Conservation (phyloP, 2,797 vertebrate species). For the Lagocephalus sceleratus region DNA sequence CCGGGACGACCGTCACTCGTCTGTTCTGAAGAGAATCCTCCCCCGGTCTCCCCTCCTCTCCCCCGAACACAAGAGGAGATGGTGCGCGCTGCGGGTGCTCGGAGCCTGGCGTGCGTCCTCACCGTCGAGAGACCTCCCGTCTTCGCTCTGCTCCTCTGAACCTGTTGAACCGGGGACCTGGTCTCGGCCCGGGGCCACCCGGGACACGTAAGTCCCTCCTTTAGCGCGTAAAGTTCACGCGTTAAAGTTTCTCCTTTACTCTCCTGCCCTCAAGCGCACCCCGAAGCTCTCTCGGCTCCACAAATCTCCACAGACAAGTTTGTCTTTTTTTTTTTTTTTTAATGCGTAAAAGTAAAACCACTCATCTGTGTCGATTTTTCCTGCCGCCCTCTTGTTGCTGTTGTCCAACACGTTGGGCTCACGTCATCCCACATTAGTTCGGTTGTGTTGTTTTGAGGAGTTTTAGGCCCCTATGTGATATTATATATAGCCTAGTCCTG, state of each 20-base stretch:
- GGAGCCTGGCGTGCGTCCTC: conserved; percentile 70
- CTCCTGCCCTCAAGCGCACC: too few relatives aligned
- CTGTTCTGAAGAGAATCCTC: conserved; percentile 62
- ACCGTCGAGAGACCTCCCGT: conserved; percentile 68
- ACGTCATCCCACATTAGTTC: too few relatives aligned
- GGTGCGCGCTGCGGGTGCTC: conserved; percentile 66
- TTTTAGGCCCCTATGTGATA: too few relatives aligned
- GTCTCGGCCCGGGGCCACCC: conserved; percentile 2
- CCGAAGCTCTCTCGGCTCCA: too few relatives aligned
- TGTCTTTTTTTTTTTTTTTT: background rate
- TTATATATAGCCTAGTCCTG: too few relatives aligned
- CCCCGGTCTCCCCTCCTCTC: conserved; percentile 30
- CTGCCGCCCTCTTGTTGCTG: conserved; percentile 70
- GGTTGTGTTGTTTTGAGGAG: background rate
- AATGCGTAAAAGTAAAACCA: background rate
- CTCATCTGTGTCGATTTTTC: background rate
- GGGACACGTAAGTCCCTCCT: conserved; percentile 54
- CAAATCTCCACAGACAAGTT: background rate
- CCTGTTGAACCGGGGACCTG: conserved; percentile 69
- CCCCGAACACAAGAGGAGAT: conserved; percentile 42
- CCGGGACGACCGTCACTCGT: conserved; percentile 65
- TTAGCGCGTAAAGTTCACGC: conserved; percentile 31
- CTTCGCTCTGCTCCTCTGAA: conserved; percentile 65
- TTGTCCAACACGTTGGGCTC: conserved; percentile 10
- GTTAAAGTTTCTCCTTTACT: background rate